Percentiles rank a stretch among this genome's conserved stretches.
Conservation (phyloP, 2,113 vertebrate species). For the Symphodus melops region DNA sequence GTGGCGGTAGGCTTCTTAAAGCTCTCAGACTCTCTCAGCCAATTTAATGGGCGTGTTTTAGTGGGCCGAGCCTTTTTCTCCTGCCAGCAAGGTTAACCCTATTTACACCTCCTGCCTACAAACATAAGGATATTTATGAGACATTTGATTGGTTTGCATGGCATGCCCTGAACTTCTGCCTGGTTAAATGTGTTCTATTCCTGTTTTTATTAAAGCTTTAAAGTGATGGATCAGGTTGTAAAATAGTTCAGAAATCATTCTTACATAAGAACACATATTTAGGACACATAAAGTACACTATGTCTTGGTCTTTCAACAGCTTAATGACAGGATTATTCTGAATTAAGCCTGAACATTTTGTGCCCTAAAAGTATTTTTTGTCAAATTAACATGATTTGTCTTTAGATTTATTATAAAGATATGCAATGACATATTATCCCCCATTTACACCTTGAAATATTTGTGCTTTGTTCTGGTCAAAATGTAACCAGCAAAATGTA, state of each 20-base stretch:
- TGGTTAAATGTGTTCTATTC: conserved; percentile 45
- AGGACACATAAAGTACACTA: conserved; percentile 28
- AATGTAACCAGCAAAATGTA: too few relatives aligned
- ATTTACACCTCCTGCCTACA: conserved; percentile 25
- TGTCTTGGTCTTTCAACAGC: conserved; percentile 35
- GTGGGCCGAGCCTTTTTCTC: conserved; percentile 24
- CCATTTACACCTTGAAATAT: too few relatives aligned
- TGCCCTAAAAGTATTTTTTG: conserved; percentile 10
- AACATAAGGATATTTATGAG: conserved; percentile 47
- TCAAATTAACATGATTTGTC: background rate
- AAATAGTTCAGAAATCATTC: conserved; percentile 34
- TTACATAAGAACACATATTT: conserved; percentile 56
- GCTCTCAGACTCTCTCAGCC: conserved; percentile 37
- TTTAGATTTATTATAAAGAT: background rate
- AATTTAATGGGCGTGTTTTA: conserved; percentile 51
- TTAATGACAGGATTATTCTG: conserved; percentile 49
- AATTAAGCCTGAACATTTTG: conserved; percentile 27
- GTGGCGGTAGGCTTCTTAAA: conserved; percentile 66
- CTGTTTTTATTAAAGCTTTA: conserved; percentile 53
- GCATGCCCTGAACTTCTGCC: conserved; percentile 17
- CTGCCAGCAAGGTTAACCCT: conserved; percentile 67
- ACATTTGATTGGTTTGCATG: conserved; percentile 55
- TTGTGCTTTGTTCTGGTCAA: too few relatives aligned
- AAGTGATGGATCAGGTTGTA: conserved; percentile 48
- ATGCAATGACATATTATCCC: too few relatives aligned